Base-by-base conservation (phyloP, 1,140 invertebrate species). In the Melanaphis sacchari region DNA sequence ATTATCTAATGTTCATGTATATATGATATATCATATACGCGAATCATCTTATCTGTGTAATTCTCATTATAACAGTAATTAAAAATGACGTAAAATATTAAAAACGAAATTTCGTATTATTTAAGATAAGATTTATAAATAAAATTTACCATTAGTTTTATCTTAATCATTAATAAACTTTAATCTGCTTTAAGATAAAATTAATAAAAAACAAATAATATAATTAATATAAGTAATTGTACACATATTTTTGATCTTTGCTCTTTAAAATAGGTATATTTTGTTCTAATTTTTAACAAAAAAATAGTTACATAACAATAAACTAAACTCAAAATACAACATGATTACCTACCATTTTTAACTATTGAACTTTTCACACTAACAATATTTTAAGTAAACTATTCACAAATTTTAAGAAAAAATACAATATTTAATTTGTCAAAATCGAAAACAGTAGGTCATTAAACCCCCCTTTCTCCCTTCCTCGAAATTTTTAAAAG, bases 71-170 rank as follows among this genome's bases (percentile, higher is more conserved):
- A 36, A 76, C 31, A 18, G 31, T 76, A 76, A n/a, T 76, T 76
- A 76, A 76, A 76, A 76, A 76, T 76, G n/a, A 76, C 59, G 59
- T 76, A 76, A 76, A 76, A 76, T 76, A 76, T n/a, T n/a, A 11
- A 76, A 76, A 76, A 76, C 5, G 5, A 76, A 76, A 76, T 76
- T 0, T n/a, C 59, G n/a, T 66, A 76, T 76, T 11, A n/a, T 66
- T 66, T 66, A 66, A 66, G 31, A 66, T n/a, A 76, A 76, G 15
- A 26, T 66, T 66, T 15, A n/a, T 66, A 31, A 66, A 31, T 31
- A 59, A 31, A 66, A n/a, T 66, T 66, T 5, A 31, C 31, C 59
- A 31, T 31, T 66, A 66, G 9, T 31, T 66, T 3, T 66, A 31
- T 66, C 31, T 11, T 31, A 15, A 66, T 66, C 59, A 66, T 31